Conservation (phyloP, 1,140 invertebrate genomes). For the Camponotus pennsylvanicus region DNA sequence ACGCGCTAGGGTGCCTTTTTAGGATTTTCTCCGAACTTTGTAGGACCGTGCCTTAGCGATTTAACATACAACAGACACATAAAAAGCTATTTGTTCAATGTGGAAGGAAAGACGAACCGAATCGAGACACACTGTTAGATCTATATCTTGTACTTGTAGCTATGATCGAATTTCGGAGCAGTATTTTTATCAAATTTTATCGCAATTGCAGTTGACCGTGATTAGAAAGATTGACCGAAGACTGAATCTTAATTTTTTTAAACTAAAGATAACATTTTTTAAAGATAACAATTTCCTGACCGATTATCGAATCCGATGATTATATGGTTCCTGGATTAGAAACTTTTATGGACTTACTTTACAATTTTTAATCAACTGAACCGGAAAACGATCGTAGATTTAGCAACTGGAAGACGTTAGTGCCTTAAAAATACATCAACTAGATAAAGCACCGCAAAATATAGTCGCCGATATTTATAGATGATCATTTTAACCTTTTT, state of each 20-base stretch:
- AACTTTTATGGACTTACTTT: not conserved
- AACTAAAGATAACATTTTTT: not conserved
- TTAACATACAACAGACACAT: constrained; percentile 45
- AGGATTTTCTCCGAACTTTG: constrained; percentile 76
- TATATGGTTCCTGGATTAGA: not conserved
- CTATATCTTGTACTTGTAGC: constrained; percentile 11
- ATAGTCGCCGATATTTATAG: constrained; percentile 20
- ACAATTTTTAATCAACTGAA: not conserved
- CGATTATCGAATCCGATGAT: constrained; percentile 15
- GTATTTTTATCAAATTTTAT: not conserved
- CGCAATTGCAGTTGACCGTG: not conserved
- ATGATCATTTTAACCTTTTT: constrained; percentile 4
- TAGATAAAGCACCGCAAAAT: constrained; percentile 20
- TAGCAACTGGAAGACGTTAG: constrained; percentile 57
- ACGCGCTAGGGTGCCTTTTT: constrained; percentile 83
- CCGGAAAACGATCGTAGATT: constrained; percentile 36
- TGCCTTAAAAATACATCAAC: constrained; percentile 64
- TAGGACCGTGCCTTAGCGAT: constrained; percentile 82
- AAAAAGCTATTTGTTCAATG: constrained; percentile 19
- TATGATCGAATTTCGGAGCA: constrained; percentile 42
- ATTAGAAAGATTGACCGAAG: constrained; percentile 1
- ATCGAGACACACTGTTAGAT: not conserved
- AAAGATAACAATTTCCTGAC: not conserved
- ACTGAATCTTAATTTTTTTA: not conserved
- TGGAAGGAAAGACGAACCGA: not conserved